Evolutionary conservation across 1,140 invertebrate genomes (phyloP).

Genomic region (Elymnias hypermnestra): DNA sequence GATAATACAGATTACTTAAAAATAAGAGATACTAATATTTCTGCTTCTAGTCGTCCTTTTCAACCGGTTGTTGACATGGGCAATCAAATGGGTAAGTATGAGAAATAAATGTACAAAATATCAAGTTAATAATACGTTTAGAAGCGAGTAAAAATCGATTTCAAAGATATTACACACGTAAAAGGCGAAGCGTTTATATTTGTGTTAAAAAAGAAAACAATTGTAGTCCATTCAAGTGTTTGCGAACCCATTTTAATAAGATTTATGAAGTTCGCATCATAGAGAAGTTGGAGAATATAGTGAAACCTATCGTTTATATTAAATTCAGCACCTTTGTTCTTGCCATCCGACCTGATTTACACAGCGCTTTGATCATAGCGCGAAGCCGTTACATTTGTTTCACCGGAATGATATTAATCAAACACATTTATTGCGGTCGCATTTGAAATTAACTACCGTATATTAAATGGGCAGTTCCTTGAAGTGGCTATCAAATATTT

Average conservation of each 20-base stretch:
- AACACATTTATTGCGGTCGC: slow-evolving; percentile 65
- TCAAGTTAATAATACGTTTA: no score
- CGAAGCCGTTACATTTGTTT: slow-evolving; percentile 56
- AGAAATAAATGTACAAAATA: no score
- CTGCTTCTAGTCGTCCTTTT: no score
- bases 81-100: no score
- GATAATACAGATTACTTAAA: no score
- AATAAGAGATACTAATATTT: no score
- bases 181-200: no score
- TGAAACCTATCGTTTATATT: slow-evolving; percentile 24
- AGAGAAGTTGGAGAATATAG: no score
- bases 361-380: slow-evolving; percentile 55
- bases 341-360: slow-evolving; percentile 52
- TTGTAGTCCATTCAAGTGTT: slow-evolving; percentile 1
- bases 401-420: slow-evolving; percentile 65
- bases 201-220: background rate
- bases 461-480: slow-evolving; percentile 59
- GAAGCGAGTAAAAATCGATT: no score
- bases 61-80: no score
- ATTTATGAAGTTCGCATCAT: slow-evolving; percentile 14
- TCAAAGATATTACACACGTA: no score
- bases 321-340: slow-evolving; percentile 44
- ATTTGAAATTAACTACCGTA: slow-evolving; percentile 60
- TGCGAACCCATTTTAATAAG: slow-evolving; percentile 10
- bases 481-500: slow-evolving; percentile 72